Base-by-base conservation (phyloP, 1,140 invertebrate genomes). In the Portunus trituberculatus region DNA sequence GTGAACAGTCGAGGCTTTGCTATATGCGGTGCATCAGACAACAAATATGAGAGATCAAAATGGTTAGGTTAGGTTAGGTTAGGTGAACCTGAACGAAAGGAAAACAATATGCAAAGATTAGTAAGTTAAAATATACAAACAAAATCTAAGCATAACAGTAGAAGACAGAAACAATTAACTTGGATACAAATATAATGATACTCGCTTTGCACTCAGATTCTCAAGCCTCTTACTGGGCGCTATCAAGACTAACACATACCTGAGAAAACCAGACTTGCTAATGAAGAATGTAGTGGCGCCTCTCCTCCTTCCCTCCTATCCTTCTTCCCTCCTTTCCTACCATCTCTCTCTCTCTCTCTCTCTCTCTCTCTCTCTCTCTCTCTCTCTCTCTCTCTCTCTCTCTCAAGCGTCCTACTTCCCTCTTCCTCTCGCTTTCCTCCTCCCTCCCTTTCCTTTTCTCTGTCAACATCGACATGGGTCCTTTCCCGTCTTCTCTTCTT, bases 261-360 rank as follows among this genome's bases (percentile, higher is more conserved):
- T n/a, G 67, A 76, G 87, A 88, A 39, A 39, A 88, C 29, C 46
- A 39, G 87, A 88, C 87, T 48, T 25, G 32, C 87, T 88, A 45
- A 45, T 88, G 87, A 45, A 39, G 29, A 88, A 4, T 88, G 87
- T 88, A 48, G 32, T 39, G 31, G 25, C 12, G 6, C 10, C 87
- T 39, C 87, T 48, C 28, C 87, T 39, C 87, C 28, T 29, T 88
- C 87, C 28, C 87, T 88, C n/a, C 46, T 29, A 25, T 28, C 46
- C 87, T 88, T 29, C 28, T 48, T 88, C 87, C 31, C 87, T 88
- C 10, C 46, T 28, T 88, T 10, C 7, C 16, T 45, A 3, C 87
- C 46, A 31, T 88, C 46, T n/a, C n/a, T 39, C 31, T n/a, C 32
- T 39, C 14, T 39, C 32, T n/a, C 87, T 39, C n/a, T 14, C 86